A percentile compares a stretch with the other conserved stretches of the same genome.
Conservation (phyloP, 2,113 vertebrate genomes). For the Heterotis niloticus region DNA sequence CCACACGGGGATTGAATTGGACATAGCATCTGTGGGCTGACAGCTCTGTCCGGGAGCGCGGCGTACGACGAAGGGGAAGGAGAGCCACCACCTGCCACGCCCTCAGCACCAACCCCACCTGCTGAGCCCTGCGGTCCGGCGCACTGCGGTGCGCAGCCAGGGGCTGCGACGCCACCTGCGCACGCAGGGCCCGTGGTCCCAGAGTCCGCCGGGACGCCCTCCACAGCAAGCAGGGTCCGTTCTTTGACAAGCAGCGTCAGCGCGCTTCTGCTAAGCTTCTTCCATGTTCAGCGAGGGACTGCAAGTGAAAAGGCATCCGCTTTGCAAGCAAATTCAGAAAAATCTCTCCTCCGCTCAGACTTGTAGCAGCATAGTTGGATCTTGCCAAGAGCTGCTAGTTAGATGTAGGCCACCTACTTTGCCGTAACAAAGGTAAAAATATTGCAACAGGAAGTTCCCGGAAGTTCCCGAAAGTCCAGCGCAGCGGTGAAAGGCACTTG, state of each 20-base stretch:
- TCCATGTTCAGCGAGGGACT: too few species aligned
- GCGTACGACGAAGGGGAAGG: not conserved
- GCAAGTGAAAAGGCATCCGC: not conserved
- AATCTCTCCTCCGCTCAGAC: not conserved
- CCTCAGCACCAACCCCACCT: conserved; percentile 10
- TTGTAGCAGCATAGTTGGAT: not conserved
- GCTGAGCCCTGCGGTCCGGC: conserved; percentile 29
- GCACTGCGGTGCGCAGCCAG: conserved; percentile 18
- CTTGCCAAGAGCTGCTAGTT: not conserved
- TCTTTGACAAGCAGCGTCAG: not conserved
- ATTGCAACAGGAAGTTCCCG: not conserved
- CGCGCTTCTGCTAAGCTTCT: too few species aligned
- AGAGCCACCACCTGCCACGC: not conserved
- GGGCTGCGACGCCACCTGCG: not conserved
- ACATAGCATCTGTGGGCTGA: conserved; percentile 11
- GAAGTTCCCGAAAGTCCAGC: not conserved
- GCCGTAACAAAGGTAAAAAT: not conserved
- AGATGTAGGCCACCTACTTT: conserved; percentile 12
- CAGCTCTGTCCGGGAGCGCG: conserved; percentile 4
- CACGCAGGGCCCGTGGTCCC: not conserved
- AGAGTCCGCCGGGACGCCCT: not conserved
- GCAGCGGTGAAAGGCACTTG: not conserved
- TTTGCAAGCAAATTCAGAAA: not conserved
- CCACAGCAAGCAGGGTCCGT: not conserved
- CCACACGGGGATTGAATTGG: conserved; percentile 18